Percentiles rank a stretch among this genome's conserved stretches.
phyloP scores from a whole-genome alignment of 64 coral and sea anemone genomes.

The Platygyra sinensis region DNA sequence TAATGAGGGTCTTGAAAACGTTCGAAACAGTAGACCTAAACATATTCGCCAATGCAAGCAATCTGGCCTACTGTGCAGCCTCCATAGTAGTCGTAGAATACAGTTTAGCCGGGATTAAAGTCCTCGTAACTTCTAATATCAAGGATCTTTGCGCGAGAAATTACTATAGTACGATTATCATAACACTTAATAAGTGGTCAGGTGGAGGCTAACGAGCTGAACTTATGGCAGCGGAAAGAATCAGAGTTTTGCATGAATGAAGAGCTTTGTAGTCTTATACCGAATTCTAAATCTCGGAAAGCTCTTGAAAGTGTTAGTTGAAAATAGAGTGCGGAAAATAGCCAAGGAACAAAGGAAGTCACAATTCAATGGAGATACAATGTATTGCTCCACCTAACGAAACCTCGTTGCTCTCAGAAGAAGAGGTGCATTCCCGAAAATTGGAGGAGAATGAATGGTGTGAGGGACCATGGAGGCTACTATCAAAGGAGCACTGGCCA shows the following conservation, averaged over 20 bases:
- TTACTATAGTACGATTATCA: too few relatives aligned
- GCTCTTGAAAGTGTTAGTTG: constrained; percentile 59
- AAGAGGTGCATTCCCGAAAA: constrained; percentile 47
- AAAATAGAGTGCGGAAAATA: constrained; percentile 56
- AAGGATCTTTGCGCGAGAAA: too few relatives aligned
- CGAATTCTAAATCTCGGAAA: constrained; percentile 66
- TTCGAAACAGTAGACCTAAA: too few relatives aligned
- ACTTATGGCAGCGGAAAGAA: background rate
- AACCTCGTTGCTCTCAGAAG: constrained; percentile 67
- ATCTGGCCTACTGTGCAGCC: too few relatives aligned
- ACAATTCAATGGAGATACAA: constrained; percentile 38
- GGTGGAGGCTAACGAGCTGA: too few relatives aligned
- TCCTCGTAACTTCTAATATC: too few relatives aligned
- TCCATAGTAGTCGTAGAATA: too few relatives aligned
- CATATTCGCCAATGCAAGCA: too few relatives aligned
- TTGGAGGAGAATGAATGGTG: constrained; percentile 40
- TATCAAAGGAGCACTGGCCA: constrained; percentile 19
- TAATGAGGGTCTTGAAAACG: too few relatives aligned
- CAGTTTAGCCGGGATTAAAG: too few relatives aligned
- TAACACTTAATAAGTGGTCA: too few relatives aligned
- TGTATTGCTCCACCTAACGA: constrained; percentile 22
- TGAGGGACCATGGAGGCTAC: constrained; percentile 18
- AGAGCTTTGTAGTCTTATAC: constrained; percentile 70
- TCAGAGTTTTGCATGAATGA: constrained; percentile 67
- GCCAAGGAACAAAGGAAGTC: constrained; percentile 36